phyloP scores from a whole-genome alignment of 2,888 invertebrate genomes.

The Meiosimyza platycephala region DNA sequence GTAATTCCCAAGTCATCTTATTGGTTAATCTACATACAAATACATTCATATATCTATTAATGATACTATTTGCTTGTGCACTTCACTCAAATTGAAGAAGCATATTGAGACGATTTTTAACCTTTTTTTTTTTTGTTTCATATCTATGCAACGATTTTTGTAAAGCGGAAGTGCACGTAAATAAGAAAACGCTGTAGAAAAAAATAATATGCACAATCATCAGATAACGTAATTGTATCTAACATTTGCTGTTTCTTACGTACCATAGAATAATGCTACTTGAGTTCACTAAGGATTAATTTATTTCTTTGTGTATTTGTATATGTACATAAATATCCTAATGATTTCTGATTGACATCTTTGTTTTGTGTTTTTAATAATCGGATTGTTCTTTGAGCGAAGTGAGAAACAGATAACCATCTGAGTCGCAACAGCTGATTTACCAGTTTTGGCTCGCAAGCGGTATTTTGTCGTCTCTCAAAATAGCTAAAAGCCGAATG shows the following conservation, averaged over 20 bases:
- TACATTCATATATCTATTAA: background rate
- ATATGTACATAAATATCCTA: background rate
- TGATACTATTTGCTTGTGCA: background rate
- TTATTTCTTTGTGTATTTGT: constrained; percentile 14
- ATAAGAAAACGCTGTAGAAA: background rate
- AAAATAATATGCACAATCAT: background rate
- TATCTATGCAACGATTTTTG: background rate
- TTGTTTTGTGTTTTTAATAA: no score
- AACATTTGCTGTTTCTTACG: constrained; percentile 15
- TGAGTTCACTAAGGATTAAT: constrained; percentile 10
- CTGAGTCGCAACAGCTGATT: no score
- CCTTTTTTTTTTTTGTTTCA: background rate
- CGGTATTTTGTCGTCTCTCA: no score
- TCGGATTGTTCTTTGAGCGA: no score
- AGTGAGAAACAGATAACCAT: no score
- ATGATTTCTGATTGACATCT: constrained; percentile 26
- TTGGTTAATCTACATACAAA: constrained; percentile 4
- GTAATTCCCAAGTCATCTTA: constrained; percentile 8
- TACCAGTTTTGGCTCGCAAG: no score
- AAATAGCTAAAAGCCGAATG: no score
- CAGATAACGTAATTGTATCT: constrained; percentile 34
- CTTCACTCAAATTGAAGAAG: background rate
- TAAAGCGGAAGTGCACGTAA: constrained; percentile 23
- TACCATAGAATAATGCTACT: constrained; percentile 4
- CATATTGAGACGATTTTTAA: constrained; percentile 25